phyloP scores from a whole-genome alignment of 1,140 invertebrate species.

The Brachionus calyciflorus region DNA sequence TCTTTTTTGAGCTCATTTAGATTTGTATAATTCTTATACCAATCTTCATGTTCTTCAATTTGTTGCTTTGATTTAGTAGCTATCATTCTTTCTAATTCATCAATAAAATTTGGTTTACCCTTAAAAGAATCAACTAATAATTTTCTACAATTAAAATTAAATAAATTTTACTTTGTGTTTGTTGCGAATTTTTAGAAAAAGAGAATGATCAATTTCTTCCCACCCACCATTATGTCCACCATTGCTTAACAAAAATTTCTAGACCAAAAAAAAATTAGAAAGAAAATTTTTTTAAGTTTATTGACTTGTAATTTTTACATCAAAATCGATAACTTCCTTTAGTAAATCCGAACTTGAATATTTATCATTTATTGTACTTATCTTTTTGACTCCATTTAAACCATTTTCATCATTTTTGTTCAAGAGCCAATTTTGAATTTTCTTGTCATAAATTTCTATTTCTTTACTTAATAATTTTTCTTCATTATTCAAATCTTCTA shows the following conservation, averaged over 20 bases:
- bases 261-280: too few species aligned
- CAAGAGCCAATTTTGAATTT: constrained; percentile 57
- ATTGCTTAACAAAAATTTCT: constrained; percentile 59
- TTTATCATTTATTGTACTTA: constrained; percentile 49
- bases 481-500: constrained; percentile 56
- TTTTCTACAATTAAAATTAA: neutral
- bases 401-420: constrained; percentile 6
- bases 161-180: constrained; percentile 54
- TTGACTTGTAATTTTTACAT: constrained; percentile 52
- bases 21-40: constrained; percentile 57
- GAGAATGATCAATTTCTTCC: constrained; percentile 61
- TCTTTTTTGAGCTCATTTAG: constrained; percentile 58
- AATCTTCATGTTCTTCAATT: constrained; percentile 56
- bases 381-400: constrained; percentile 39
- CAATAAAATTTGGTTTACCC: constrained; percentile 54
- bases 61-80: constrained; percentile 55
- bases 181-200: constrained; percentile 56
- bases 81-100: constrained; percentile 53
- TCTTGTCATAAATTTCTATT: constrained; percentile 55
- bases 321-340: constrained; percentile 57
- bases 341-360: constrained; percentile 55
- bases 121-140: constrained; percentile 38
- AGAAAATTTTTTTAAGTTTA: too few species aligned
- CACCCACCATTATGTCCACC: constrained; percentile 58
- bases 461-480: constrained; percentile 54